Base-by-base conservation (phyloP, 1,140 invertebrate genomes). In the Lithobius niger region DNA sequence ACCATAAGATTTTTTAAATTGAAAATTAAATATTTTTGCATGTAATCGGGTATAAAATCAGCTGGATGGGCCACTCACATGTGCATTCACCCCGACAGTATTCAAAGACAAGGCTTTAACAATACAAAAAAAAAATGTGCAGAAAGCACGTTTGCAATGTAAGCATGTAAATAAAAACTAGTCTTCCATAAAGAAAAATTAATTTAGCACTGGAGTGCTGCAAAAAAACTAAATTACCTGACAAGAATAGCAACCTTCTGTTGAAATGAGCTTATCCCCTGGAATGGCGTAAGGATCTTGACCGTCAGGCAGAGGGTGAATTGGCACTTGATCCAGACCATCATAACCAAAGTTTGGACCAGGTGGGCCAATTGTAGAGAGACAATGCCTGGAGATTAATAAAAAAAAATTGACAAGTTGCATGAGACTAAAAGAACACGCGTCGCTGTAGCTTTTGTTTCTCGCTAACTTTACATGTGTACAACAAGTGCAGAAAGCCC, bases 211-310 rank as follows among this genome's bases (percentile, higher is more conserved):
- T n/a, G 49, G 49, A 45, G 43, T 62, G 49, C n/a, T n/a, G n/a
- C n/a, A n/a, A n/a, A n/a, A n/a, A n/a, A n/a, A n/a, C n/a, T n/a
- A 45, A 19, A 49, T 65, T 66, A 88, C 82, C 74, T 89, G 86
- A 76, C 88, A 93, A 18, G 85, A 84, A 72, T 91, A 91, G 71
- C 88, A 91, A 2, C 87, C 88, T 71, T 93, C 88, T 0, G 85
- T 88, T 1, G 84, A 83, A 31, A 91, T 86, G 13, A 87, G 76
- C 59, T 83, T 83, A 55, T 83, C 79, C 36, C 80, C 73, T 2
- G 71, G 67, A 28, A 73, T 71, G 47, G 71, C 70, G 58, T 74
- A 74, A 2, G 70, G 68, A 58, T 78, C 72, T 16, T 68, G 64
- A 58, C 73, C 73, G 21, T 84, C 45, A 10, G 19, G 22, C 18